Percentiles rank a stretch among this genome's conserved stretches.
phyloP scores from a whole-genome alignment of 2,113 vertebrate genomes.

The Neolamprologus variostigma region DNA sequence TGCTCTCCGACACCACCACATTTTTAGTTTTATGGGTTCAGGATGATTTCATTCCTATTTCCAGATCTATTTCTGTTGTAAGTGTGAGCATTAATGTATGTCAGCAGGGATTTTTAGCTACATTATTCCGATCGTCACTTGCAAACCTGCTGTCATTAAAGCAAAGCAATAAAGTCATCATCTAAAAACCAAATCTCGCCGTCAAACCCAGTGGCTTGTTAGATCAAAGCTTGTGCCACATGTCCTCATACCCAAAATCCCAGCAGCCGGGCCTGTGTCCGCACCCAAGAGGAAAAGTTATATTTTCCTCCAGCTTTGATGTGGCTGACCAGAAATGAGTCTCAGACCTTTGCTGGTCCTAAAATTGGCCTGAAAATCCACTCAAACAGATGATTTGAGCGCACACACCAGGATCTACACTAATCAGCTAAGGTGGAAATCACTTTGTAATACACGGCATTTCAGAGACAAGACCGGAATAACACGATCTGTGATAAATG shows the following conservation, averaged over 20 bases:
- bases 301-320: constrained; percentile 57
- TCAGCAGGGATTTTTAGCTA: background rate
- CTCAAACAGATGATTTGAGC: background rate
- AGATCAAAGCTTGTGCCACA: constrained; percentile 46
- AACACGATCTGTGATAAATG: background rate
- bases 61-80: background rate
- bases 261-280: constrained; percentile 22
- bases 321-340: constrained; percentile 57
- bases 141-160: background rate
- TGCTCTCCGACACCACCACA: background rate
- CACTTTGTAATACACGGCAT: rapidly evolving
- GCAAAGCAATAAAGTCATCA: constrained; percentile 34
- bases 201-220: constrained; percentile 33
- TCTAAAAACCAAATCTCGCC: constrained; percentile 28
- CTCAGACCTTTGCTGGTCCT: constrained; percentile 30
- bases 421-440: background rate
- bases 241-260: constrained; percentile 23
- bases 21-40: background rate
- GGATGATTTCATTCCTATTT: background rate
- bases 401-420: background rate
- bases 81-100: background rate
- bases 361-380: constrained; percentile 24
- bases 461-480: background rate
- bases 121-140: constrained; percentile 2
- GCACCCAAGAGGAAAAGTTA: constrained; percentile 55